Percentiles rank a stretch among this genome's conserved stretches.
Evolutionary conservation across 2,113 vertebrate genomes (phyloP).

Genomic region (Pongo pygmaeus): DNA sequence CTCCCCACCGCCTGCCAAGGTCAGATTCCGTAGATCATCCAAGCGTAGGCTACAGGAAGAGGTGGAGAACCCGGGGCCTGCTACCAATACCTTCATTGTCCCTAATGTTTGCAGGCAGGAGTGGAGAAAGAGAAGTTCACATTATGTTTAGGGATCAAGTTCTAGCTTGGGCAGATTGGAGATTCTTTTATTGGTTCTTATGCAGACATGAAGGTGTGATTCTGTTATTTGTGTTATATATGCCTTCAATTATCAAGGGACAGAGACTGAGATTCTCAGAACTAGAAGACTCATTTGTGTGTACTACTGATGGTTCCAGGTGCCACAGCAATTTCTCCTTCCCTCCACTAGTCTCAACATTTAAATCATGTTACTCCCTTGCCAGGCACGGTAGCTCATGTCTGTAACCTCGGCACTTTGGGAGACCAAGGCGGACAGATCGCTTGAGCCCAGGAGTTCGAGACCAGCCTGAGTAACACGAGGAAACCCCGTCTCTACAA

Average conservation of each 20-base stretch:
- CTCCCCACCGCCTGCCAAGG: background rate
- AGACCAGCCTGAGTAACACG: background rate
- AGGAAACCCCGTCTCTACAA: background rate
- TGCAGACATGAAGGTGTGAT: background rate
- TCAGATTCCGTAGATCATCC: background rate
- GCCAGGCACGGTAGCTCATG: background rate
- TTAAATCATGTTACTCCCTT: background rate
- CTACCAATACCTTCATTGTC: fast-evolving
- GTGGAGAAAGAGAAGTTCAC: background rate
- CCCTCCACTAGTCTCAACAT: background rate
- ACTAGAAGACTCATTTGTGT: background rate
- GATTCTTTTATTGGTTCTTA: background rate
- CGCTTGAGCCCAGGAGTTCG: background rate
- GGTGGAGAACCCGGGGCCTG: background rate
- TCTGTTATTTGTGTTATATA: background rate
- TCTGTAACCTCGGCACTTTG: background rate
- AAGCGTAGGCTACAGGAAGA: background rate
- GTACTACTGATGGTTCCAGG: background rate
- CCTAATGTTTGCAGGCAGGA: background rate
- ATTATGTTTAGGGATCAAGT: background rate
- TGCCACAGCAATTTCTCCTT: background rate
- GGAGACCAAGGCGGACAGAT: background rate
- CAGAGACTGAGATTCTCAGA: background rate
- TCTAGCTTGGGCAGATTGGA: background rate
- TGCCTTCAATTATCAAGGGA: no score